phyloP scores from a whole-genome alignment of 2,797 vertebrate species.

The Galaxias olidus region DNA sequence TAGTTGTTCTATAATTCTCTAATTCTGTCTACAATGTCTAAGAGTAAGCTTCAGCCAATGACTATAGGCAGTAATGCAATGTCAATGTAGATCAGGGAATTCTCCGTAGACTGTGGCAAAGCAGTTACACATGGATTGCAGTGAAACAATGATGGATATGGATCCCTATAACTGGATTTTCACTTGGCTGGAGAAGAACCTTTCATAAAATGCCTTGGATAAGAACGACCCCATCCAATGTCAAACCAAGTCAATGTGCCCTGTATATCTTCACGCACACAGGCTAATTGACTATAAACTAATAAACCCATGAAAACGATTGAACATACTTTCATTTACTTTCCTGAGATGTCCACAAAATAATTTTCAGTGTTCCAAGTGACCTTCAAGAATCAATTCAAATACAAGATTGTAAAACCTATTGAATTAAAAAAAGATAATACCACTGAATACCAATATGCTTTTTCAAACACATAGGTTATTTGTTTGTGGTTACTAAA shows the following conservation, averaged over 20 bases:
- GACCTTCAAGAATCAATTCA: constrained; percentile 13
- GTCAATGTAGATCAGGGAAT: not conserved
- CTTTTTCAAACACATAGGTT: no score
- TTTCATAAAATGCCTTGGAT: constrained; percentile 41
- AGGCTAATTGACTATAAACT: constrained; percentile 24
- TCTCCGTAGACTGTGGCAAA: not conserved
- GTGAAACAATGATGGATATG: constrained; percentile 36
- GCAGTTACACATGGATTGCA: not conserved
- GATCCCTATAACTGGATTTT: constrained; percentile 49
- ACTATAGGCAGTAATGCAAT: no score
- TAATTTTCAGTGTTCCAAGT: constrained; percentile 1
- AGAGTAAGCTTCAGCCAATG: no score
- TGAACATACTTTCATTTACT: constrained; percentile 19
- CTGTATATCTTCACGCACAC: constrained; percentile 29
- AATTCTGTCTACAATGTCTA: no score
- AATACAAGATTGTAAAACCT: no score
- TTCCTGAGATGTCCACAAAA: constrained; percentile 18
- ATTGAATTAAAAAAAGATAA: no score
- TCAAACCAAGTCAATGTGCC: constrained; percentile 15
- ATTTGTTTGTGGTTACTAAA: no score
- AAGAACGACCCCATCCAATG: constrained; percentile 29
- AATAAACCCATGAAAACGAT: constrained; percentile 35
- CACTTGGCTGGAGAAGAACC: constrained; percentile 40
- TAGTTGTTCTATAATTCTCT: no score
- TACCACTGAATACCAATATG: no score